A percentile compares a stretch with the other conserved stretches of the same genome.
These are phyloP conservation scores for Psilanteris sp. DNA, from an alignment of 1,140 invertebrate genomes.

Conservation along the genomic window DNA sequence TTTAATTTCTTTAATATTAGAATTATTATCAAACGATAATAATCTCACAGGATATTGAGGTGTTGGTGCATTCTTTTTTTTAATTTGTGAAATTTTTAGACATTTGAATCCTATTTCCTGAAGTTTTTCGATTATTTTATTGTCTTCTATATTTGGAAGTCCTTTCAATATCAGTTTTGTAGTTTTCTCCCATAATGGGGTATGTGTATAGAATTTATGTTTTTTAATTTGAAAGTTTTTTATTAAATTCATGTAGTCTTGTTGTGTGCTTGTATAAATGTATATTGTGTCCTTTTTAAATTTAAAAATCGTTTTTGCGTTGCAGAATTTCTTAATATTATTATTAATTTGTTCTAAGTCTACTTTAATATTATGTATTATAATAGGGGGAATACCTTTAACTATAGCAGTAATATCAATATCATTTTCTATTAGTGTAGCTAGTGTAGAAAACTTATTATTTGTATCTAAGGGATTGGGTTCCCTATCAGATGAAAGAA, in stretches of 20 bases:
- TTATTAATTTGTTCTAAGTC: not conserved
- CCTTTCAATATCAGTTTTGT: constrained; percentile 14
- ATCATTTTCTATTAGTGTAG: constrained; percentile 7
- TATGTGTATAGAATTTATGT: constrained; percentile 1
- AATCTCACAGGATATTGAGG: constrained; percentile 7
- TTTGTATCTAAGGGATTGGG: too few relatives aligned
- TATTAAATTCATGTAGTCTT: not conserved
- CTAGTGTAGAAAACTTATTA: too few relatives aligned
- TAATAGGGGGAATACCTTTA: not conserved
- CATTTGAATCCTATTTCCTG: not conserved
- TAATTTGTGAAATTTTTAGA: not conserved
- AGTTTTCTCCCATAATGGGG: constrained; percentile 1
- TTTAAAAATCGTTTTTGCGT: not conserved
- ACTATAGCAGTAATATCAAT: too few relatives aligned
- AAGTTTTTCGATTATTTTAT: not conserved
- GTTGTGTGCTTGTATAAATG: not conserved
- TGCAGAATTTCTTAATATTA: not conserved
- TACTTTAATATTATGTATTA: not conserved
- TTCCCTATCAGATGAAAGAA: too few relatives aligned
- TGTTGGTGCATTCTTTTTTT: constrained; percentile 11
- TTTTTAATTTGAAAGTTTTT: not conserved
- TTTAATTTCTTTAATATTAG: constrained; percentile 6
- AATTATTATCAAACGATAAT: not conserved
- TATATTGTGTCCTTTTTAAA: not conserved
- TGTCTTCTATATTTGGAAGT: not conserved